Percentiles rank a stretch among this genome's conserved stretches.
Evolutionary conservation across 2,113 vertebrate species (phyloP).

Genomic region (Phodopus roborovskii): DNA sequence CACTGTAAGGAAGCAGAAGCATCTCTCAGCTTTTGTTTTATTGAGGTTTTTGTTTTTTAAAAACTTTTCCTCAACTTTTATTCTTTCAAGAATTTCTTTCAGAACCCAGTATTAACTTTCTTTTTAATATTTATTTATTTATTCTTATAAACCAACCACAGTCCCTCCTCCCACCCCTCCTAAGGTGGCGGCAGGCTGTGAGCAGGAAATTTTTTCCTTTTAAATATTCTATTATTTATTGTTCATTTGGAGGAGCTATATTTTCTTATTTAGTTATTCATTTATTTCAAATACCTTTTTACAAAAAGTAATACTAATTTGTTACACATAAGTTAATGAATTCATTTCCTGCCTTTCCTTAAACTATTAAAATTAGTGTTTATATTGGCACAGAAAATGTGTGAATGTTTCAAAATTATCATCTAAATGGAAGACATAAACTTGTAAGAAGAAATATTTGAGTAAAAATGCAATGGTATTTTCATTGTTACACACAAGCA

Average conservation of each 20-base stretch:
- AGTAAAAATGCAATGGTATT: slow-evolving; percentile 3
- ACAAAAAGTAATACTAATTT: slow-evolving; percentile 2
- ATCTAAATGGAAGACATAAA: slow-evolving; percentile 30
- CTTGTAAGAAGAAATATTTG: slow-evolving; percentile 46
- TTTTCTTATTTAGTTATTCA: slow-evolving; percentile 14
- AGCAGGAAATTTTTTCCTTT: neutral
- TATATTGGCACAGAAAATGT: neutral
- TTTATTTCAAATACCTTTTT: neutral
- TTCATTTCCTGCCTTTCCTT: neutral
- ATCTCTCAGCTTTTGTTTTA: neutral
- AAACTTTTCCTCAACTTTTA: too few species aligned
- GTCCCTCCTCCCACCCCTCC: too few species aligned
- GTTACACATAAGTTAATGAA: neutral
- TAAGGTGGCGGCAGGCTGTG: too few species aligned
- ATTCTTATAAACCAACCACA: too few species aligned
- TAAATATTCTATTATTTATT: neutral
- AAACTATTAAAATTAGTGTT: neutral
- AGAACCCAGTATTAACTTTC: too few species aligned
- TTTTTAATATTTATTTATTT: too few species aligned
- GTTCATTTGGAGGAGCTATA: neutral
- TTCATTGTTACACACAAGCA: slow-evolving; percentile 11
- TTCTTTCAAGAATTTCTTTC: too few species aligned
- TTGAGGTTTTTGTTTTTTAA: neutral
- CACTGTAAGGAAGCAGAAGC: neutral
- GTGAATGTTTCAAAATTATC: slow-evolving; percentile 45